Percentiles rank a stretch among this genome's conserved stretches.
phyloP scores from a whole-genome alignment of 2,797 vertebrate species.

The Chlorospingus flavigularis region DNA sequence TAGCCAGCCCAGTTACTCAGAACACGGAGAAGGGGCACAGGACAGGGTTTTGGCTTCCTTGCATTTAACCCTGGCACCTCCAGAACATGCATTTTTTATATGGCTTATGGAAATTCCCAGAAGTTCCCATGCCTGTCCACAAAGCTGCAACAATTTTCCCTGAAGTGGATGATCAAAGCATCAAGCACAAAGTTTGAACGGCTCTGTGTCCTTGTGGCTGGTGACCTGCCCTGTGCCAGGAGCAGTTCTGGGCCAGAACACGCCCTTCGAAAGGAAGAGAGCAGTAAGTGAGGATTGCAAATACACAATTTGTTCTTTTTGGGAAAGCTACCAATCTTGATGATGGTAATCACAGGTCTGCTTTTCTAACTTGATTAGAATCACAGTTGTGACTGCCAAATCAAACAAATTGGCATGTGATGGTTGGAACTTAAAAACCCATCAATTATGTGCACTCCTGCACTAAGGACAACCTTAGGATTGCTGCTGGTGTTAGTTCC shows the following conservation, averaged over 20 bases:
- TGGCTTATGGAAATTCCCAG: neutral
- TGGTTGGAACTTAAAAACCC: neutral
- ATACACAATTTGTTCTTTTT: neutral
- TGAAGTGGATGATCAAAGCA: neutral
- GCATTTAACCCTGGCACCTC: neutral
- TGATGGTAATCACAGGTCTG: constrained; percentile 35
- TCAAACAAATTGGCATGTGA: neutral
- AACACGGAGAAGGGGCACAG: neutral
- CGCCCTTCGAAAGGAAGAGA: neutral
- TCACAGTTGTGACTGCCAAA: constrained; percentile 13
- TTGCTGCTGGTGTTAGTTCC: neutral
- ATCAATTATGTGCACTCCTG: neutral
- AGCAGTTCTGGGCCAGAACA: neutral
- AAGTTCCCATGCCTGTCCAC: neutral
- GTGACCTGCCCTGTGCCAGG: accelerated
- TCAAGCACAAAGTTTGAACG: neutral
- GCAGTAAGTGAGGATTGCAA: neutral
- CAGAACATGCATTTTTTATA: neutral
- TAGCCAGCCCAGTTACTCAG: neutral
- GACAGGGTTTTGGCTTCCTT: neutral
- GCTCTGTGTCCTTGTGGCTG: neutral
- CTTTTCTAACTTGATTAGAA: constrained; percentile 39
- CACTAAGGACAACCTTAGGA: neutral
- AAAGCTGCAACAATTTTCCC: neutral
- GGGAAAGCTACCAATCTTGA: neutral